These are phyloP conservation scores for Drosophila ercepeae DNA, from an alignment of 1,140 invertebrate genomes.

Conservation along the genomic window DNA sequence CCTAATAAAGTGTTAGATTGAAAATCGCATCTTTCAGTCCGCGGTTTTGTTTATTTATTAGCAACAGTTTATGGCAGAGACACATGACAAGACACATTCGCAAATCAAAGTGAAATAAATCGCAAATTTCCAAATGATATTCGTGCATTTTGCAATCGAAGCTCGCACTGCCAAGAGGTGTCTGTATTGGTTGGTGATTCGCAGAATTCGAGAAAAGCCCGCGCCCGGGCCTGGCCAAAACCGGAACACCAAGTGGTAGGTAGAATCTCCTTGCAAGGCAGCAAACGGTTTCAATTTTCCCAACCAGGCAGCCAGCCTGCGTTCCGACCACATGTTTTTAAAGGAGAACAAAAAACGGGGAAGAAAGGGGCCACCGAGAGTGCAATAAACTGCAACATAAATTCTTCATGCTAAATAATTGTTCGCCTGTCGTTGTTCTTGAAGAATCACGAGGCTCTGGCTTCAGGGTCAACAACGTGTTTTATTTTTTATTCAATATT, in stretches of 20 bases:
- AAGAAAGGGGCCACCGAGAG: constrained; percentile 2
- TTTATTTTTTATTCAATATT: constrained; percentile 10
- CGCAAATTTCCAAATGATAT: constrained; percentile 41
- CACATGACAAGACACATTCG: constrained; percentile 55
- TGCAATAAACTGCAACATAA: constrained; percentile 48
- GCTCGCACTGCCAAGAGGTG: constrained; percentile 7
- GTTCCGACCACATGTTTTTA: neutral
- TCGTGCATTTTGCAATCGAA: constrained; percentile 56
- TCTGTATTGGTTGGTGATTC: constrained; percentile 12
- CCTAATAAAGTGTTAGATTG: constrained; percentile 28
- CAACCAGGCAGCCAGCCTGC: constrained; percentile 1
- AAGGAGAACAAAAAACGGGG: neutral
- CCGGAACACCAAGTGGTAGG: constrained; percentile 32
- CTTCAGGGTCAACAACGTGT: constrained; percentile 67
- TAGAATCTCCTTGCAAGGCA: constrained; percentile 28
- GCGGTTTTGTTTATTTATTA: constrained; percentile 56
- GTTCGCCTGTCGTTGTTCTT: constrained; percentile 30
- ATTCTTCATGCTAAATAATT: constrained; percentile 55
- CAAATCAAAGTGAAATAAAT: constrained; percentile 47
- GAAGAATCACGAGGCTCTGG: constrained; percentile 50
- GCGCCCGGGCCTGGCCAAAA: constrained; percentile 39
- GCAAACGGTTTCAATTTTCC: constrained; percentile 26
- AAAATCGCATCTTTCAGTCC: constrained; percentile 26
- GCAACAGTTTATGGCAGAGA: constrained; percentile 48
- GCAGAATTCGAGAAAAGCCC: constrained; percentile 54